phyloP scores from a whole-genome alignment of 2,797 vertebrate genomes.

The Pseudopleuronectes americanus region DNA sequence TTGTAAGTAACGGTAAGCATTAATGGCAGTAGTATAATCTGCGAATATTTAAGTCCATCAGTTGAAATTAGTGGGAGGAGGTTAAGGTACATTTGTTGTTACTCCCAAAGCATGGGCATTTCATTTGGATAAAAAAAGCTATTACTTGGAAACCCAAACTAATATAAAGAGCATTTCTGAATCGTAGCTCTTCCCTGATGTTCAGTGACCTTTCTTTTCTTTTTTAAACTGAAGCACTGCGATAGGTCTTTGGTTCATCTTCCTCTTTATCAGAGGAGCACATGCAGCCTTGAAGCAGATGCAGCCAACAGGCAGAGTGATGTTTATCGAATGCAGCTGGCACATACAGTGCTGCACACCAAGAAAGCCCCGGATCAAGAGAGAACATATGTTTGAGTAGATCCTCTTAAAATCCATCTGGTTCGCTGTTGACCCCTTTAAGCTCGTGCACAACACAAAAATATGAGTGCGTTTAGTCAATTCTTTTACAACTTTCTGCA shows the following conservation, averaged over 20 bases:
- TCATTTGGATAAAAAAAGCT: background rate
- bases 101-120: background rate
- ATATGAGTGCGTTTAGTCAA: no score
- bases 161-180: background rate
- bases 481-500: no score
- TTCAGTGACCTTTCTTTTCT: background rate
- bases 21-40: background rate
- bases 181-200: background rate
- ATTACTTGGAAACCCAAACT: background rate
- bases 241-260: background rate
- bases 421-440: no score
- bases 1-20: background rate
- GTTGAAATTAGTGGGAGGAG: background rate
- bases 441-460: no score
- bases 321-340: background rate
- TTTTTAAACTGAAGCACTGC: background rate
- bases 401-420: no score
- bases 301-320: background rate
- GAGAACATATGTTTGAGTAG: background rate
- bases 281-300: conserved; percentile 11
- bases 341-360: background rate
- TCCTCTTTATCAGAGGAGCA: conserved; percentile 4
- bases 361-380: background rate
- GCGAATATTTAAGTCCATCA: background rate
- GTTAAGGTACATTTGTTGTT: background rate